Evolutionary conservation across 2,888 invertebrate species (phyloP), one percentile per base, ranked within the genome.

Genomic region (Eupithecia inturbata): DNA sequence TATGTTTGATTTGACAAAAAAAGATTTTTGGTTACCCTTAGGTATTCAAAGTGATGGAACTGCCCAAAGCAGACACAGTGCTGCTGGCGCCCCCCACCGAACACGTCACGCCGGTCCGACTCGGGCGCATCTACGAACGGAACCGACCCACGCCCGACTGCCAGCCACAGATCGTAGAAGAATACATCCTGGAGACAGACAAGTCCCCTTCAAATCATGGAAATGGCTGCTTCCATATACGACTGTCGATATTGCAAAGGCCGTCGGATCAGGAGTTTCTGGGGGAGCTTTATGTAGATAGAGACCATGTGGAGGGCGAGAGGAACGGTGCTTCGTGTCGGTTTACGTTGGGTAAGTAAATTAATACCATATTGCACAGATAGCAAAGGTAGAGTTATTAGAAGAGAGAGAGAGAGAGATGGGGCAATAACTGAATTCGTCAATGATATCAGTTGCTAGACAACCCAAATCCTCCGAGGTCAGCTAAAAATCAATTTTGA

Each of bases 131-230:
- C 1, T 95, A 96, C 82, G 96, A 96, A 78, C 92, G 95, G 67
- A 96, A 96, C 22, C 94, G 95, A 60, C 95, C 96, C 69, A 95
- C 96, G 10, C 95, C 95, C 80, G 97, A 97, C 92, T 97, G 96
- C 89, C 96, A 96, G 82, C 97, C 98, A 63, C 97, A 97, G 89
- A 93, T 97, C 67, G 96, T 98, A 68, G 98, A 98, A 90, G 98
- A 98, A 87, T 98, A 98, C 89, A 96, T 97, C 71, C 92, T 99
- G 81, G 98, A 99, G 92, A 97, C 98, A 66, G 98, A 98, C 84
- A 95, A 95, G 73, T 94, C 95, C 0, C 92, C 96, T 83, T 96
- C 96, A 12, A 95, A 95, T 82, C 95, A 95, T 75, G 88, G 95
- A 9, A 88, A 95, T 1, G 95, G 96, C 76, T 96, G 97, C 82